These are phyloP conservation scores for Dermochelys coriacea DNA, from an alignment of 2,797 vertebrate species.

Conservation along the genomic window DNA sequence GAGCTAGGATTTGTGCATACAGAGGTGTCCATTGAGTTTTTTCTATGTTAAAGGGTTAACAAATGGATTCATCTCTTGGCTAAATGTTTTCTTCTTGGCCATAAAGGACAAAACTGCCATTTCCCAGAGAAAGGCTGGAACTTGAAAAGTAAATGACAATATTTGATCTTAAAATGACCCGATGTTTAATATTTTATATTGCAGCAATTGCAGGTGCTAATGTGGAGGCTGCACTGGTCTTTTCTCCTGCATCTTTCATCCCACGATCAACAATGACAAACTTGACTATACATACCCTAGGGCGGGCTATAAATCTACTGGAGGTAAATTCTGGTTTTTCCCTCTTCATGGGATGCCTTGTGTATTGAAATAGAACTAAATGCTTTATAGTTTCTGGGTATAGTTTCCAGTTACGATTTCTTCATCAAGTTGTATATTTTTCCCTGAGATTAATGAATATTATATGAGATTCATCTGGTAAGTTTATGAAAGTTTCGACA, in stretches of 20 bases:
- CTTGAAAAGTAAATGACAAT: not conserved
- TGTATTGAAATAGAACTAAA: not conserved
- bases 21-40: not conserved
- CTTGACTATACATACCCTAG: conserved; percentile 85
- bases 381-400: not conserved
- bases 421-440: not conserved
- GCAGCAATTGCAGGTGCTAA: conserved; percentile 85
- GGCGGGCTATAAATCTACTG: conserved; percentile 87
- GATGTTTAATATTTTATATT: not conserved
- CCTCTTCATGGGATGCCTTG: not conserved
- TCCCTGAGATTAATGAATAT: not conserved
- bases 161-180: conserved; percentile 1
- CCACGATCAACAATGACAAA: conserved; percentile 85
- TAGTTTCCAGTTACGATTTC: not conserved
- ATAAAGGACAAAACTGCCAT: not conserved
- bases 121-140: not conserved
- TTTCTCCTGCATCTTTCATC: conserved; percentile 89
- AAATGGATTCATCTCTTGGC: not conserved
- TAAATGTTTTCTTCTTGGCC: not conserved
- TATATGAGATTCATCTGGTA: not conserved
- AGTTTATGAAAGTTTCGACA: not conserved
- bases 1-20: not conserved
- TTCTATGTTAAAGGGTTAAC: not conserved
- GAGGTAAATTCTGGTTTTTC: conserved; percentile 81
- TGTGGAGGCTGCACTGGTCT: conserved; percentile 87